Evolutionary conservation across 2,113 vertebrate species (phyloP), one percentile per base, ranked within the genome.

Genomic region (Oreochromis spilurus): DNA sequence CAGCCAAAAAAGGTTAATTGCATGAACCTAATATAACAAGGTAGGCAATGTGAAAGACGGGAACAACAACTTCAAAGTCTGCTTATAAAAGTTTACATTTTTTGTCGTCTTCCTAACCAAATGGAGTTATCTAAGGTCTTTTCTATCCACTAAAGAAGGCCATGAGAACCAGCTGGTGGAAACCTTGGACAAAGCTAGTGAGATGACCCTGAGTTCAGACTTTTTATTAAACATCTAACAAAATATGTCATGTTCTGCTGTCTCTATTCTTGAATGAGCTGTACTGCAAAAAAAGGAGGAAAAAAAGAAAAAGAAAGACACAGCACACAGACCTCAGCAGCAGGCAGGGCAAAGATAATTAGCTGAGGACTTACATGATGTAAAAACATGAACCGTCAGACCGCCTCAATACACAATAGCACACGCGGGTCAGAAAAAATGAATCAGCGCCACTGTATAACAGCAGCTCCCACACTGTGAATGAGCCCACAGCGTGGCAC

Each of bases 381-480:
- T 87, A 84, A 88, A 77, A 92, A 84, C 87, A 84, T 34, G 43
- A 87, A 52, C 79, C 2, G 2, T 90, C 90, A 67, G 80, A 77
- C 58, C 40, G 50, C 82, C 53, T 72, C 70, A 54, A 60, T 26
- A 29, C 65, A 91, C 72, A 87, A 45, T 57, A 82, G 88, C 60
- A 87, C 86, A 38, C 72, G 53, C 77, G 17, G 91, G 92, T 92
- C 92, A 92, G 83, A 86, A 88, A 84, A 89, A 89, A 91, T 93
- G 87, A 94, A 95, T 93, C 92, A 92, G 85, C 86, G 48, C 86
- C 86, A 84, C 91, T 86, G 89, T 85, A 75, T 50, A 88, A 82
- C 87, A 84, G 82, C 89, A 90, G 87, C 93, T 93, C 92, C 94
- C 94, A 95, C 94, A 94, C 92, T 90, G 90, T 92, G 88, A 94